Base-by-base conservation (phyloP, 2,888 invertebrate genomes). In the Rhagonycha lutea region DNA sequence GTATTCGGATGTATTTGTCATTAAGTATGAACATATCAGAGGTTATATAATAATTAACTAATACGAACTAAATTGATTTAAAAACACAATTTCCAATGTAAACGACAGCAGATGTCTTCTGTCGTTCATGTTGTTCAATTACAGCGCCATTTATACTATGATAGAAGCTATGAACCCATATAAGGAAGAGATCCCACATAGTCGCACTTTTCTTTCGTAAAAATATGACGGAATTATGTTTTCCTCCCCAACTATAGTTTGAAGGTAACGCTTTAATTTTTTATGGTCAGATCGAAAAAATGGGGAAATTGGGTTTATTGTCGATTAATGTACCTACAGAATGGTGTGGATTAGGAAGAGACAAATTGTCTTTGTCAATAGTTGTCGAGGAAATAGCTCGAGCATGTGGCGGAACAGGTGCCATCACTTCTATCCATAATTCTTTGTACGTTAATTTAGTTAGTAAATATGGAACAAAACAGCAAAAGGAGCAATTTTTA, bases 311-410 rank as follows among this genome's bases (percentile, higher is more conserved):
- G 69, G 95, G 95, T 2, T 86, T 95, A 24, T 90, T 95, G 91
- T 91, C 92, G 0, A 91, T 94, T 0, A 90, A 90, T 74, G 92
- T 92, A 0, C 90, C 91, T 24, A 89, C 91, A 80, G 88, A 90
- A 68, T 91, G 92, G 83, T 94, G 94, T 4, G 95, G 95, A 1
- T 87, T 92, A 23, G 94, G 91, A 0, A 87, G 93, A 32, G 94
- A 94, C 86, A 91, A 91, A 80, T 86, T 95, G 32, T 92, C 94
- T 0, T 89, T 95, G 73, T 92, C 94, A 0, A 86, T 95, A 2
- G 94, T 92, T 0, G 92, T 95, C 70, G 95, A 95, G 85, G 95
- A 96, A 88, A 88, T 95, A 12, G 92, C 94, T 14, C 89, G 92
- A 69, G 94, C 93, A 11, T 95, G 95, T 88, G 95, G 94, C 10